These are phyloP conservation scores for Conger conger DNA, from an alignment of 2,113 vertebrate species.

Conservation along the genomic window DNA sequence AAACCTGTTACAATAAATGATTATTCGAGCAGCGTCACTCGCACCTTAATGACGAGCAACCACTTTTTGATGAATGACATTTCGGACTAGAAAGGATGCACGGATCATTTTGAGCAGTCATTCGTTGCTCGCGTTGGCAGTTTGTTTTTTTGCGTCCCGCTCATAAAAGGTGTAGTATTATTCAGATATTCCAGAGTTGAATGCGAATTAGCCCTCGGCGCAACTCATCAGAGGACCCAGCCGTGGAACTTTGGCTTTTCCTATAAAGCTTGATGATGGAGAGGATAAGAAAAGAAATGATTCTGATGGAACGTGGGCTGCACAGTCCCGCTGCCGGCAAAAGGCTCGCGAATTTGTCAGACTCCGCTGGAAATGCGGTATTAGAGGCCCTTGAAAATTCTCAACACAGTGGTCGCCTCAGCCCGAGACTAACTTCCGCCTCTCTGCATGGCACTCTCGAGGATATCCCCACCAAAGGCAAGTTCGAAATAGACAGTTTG, in stretches of 20 bases:
- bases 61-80: conserved; percentile 98
- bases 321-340: conserved; percentile 94
- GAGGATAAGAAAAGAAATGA: conserved; percentile 99
- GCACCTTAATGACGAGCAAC: conserved; percentile 95
- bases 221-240: conserved; percentile 86
- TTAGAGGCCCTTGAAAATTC: conserved; percentile 99
- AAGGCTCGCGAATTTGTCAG: conserved; percentile 86
- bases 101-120: conserved; percentile 95
- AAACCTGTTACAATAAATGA: conserved; percentile 99
- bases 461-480: conserved; percentile 91
- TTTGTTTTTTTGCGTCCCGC: conserved; percentile 84
- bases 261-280: conserved; percentile 95
- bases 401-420: conserved; percentile 92
- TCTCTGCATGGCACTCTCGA: conserved; percentile 89
- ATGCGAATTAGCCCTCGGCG: conserved; percentile 89
- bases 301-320: conserved; percentile 98
- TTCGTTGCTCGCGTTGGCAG: conserved; percentile 88
- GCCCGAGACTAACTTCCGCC: conserved; percentile 91
- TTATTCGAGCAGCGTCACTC: conserved; percentile 98
- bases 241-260: conserved; percentile 80
- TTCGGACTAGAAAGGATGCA: conserved; percentile 89
- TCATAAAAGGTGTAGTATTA: conserved; percentile 91
- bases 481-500: conserved; percentile 98
- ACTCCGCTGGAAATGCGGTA: conserved; percentile 90
- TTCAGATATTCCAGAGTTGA: conserved; percentile 89